phyloP scores from a whole-genome alignment of 2,113 vertebrate genomes.

The Antigone vipio region DNA sequence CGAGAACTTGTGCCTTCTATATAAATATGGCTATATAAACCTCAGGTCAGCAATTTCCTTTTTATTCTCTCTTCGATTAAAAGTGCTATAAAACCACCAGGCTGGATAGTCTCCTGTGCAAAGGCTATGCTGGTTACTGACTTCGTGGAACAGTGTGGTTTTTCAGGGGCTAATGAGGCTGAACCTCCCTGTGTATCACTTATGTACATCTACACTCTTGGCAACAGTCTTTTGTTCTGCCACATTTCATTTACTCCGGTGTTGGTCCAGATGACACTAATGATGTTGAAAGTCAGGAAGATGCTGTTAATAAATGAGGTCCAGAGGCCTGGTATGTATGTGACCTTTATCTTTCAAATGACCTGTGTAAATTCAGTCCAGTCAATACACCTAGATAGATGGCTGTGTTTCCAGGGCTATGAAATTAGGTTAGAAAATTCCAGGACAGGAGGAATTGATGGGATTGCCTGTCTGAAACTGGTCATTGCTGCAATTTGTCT shows the following conservation, averaged over 20 bases:
- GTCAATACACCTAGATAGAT: constrained; percentile 62
- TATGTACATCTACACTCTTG: constrained; percentile 28
- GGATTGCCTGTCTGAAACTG: neutral
- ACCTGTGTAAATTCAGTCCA: constrained; percentile 58
- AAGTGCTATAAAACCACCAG: neutral
- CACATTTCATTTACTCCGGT: constrained; percentile 62
- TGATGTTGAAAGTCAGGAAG: constrained; percentile 52
- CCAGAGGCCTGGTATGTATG: constrained; percentile 1
- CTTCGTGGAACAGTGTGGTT: constrained; percentile 1
- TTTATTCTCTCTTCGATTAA: constrained; percentile 25
- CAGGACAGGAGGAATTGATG: constrained; percentile 19
- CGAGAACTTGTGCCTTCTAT: neutral
- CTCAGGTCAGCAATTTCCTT: neutral
- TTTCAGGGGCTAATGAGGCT: constrained; percentile 57
- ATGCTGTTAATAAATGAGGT: constrained; percentile 56
- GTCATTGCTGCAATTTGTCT: constrained; percentile 6
- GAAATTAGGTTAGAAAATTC: constrained; percentile 64
- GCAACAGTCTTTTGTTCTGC: constrained; percentile 47
- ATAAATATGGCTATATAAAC: neutral
- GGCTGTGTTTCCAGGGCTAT: constrained; percentile 28
- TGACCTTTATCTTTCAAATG: constrained; percentile 75
- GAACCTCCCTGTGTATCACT: constrained; percentile 42
- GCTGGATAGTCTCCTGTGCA: neutral
- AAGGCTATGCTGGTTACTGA: neutral
- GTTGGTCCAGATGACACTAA: constrained; percentile 55